Percentiles rank a stretch among this genome's conserved stretches.
phyloP scores from a whole-genome alignment of 2,797 vertebrate species.

The Leuciscus waleckii region DNA sequence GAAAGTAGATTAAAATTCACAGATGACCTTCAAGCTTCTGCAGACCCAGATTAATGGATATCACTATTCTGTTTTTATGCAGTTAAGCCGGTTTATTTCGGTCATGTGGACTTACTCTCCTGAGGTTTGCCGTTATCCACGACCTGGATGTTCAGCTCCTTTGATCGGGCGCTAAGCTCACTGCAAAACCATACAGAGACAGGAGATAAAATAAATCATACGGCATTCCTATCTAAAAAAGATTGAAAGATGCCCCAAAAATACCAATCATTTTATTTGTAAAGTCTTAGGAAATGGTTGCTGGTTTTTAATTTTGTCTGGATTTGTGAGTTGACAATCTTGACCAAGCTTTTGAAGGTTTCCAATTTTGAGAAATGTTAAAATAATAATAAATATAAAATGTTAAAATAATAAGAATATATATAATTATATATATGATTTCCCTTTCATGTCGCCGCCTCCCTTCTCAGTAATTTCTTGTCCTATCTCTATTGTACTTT shows the following conservation, averaged over 20 bases:
- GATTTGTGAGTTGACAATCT: background rate
- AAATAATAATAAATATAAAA: no score
- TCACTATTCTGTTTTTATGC: constrained; percentile 13
- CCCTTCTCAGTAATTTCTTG: background rate
- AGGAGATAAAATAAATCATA: background rate
- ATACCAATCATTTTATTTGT: background rate
- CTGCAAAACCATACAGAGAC: constrained; percentile 71
- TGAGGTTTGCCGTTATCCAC: constrained; percentile 76
- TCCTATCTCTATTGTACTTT: background rate
- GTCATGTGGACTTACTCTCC: constrained; percentile 80
- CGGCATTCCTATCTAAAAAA: background rate
- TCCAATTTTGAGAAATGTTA: background rate
- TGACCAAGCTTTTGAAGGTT: background rate
- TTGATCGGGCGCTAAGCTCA: constrained; percentile 93
- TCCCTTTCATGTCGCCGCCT: no score
- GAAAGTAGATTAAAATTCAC: constrained; percentile 31
- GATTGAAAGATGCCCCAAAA: background rate
- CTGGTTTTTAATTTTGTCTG: background rate
- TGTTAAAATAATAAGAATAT: no score
- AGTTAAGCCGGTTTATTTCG: constrained; percentile 27
- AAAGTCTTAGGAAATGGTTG: background rate
- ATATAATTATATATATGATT: background rate
- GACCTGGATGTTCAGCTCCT: constrained; percentile 86
- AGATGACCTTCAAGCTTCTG: constrained; percentile 13
- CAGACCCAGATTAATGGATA: constrained; percentile 47